These are phyloP conservation scores for Molothrus aeneus DNA, from an alignment of 2,797 vertebrate genomes.

Conservation along the genomic window DNA sequence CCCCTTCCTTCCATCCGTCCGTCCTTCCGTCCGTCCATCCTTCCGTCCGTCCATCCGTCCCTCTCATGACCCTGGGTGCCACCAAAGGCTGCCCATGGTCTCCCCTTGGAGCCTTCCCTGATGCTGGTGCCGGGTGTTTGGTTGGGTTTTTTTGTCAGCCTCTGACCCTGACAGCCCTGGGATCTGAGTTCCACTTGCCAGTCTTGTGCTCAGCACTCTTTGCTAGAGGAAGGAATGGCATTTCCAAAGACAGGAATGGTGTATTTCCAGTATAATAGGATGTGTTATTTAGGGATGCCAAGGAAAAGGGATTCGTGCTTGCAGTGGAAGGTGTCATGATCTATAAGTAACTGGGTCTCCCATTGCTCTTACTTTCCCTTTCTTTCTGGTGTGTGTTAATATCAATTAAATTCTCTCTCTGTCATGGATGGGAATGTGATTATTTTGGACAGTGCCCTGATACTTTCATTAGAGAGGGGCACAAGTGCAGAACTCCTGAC, in stretches of 20 bases:
- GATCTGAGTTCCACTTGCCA: neutral
- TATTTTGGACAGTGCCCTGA: neutral
- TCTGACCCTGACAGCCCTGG: neutral
- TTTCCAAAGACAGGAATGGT: neutral
- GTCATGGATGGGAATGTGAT: neutral
- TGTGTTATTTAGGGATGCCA: neutral
- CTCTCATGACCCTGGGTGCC: rapidly evolving
- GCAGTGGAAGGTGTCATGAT: neutral
- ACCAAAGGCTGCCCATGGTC: rapidly evolving
- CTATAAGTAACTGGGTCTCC: neutral
- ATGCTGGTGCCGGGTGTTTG: neutral
- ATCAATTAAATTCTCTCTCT: neutral
- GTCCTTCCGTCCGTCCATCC: rapidly evolving
- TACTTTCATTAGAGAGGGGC: neutral
- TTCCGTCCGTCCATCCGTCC: rapidly evolving
- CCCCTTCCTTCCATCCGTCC: neutral
- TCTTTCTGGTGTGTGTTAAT: rapidly evolving
- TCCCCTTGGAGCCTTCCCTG: neutral
- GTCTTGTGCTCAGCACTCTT: neutral
- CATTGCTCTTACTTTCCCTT: rapidly evolving
- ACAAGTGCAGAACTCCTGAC: neutral
- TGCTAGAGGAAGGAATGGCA: neutral
- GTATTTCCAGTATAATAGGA: neutral
- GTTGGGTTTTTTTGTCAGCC: neutral
- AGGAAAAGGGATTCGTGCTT: neutral